Conservation (phyloP, 2,113 vertebrate species). For the Epinephelus moara region DNA sequence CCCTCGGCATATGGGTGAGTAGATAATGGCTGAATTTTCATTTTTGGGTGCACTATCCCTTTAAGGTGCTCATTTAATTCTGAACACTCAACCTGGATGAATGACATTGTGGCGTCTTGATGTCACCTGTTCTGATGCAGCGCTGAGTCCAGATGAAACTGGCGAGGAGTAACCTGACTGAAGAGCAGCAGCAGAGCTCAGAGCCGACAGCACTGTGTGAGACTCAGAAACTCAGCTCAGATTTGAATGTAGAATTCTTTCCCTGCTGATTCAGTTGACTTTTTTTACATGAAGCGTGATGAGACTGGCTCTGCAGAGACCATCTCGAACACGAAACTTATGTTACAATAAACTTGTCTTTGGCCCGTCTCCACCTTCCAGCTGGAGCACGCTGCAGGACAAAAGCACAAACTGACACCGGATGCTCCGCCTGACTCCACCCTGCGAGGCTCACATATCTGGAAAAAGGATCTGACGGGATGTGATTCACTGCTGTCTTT, state of each 20-base stretch:
- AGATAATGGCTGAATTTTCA: no score
- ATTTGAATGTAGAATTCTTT: neutral
- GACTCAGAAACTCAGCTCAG: neutral
- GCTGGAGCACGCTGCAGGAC: constrained; percentile 18
- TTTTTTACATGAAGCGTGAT: neutral
- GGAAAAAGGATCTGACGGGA: constrained; percentile 22
- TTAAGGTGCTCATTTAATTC: no score
- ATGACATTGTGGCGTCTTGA: no score
- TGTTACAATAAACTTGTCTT: constrained; percentile 3
- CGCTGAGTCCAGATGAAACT: neutral
- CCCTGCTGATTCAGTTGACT: neutral
- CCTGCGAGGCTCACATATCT: constrained; percentile 20
- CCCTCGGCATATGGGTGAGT: no score
- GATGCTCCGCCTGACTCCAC: constrained; percentile 10
- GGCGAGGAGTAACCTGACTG: neutral
- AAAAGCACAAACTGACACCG: neutral
- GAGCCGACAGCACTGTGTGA: no score
- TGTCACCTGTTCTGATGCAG: no score
- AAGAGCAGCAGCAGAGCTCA: no score
- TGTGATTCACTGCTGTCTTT: neutral
- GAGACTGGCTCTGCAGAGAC: neutral
- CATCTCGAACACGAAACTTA: neutral
- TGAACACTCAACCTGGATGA: no score
- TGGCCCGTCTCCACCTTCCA: constrained; percentile 40
- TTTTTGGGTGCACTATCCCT: no score